phyloP scores from a whole-genome alignment of 2,113 vertebrate genomes.

The Stigmatopora argus region DNA sequence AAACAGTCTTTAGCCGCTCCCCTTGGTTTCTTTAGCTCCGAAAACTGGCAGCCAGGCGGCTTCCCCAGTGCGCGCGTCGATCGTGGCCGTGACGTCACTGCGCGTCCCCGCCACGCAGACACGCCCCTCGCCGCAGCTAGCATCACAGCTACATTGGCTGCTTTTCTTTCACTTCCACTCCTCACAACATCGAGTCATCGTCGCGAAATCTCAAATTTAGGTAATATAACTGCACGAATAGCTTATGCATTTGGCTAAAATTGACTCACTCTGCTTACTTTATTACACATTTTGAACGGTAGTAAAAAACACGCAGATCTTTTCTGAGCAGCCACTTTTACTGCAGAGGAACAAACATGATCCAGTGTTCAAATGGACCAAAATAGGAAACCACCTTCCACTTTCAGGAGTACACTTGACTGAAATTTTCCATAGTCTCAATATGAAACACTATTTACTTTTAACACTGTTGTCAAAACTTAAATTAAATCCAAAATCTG shows the following conservation, averaged over 20 bases:
- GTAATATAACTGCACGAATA: no score
- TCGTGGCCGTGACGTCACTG: slow-evolving; percentile 59
- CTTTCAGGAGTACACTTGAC: not conserved
- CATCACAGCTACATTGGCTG: not conserved
- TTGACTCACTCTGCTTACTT: no score
- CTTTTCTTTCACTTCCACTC: not conserved
- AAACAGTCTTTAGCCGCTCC: slow-evolving; percentile 3
- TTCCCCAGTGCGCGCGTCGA: slow-evolving; percentile 42
- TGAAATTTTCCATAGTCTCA: not conserved
- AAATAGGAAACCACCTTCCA: not conserved
- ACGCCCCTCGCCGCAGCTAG: not conserved
- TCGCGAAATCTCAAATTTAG: no score
- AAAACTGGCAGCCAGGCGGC: slow-evolving; percentile 35
- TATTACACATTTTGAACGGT: no score
- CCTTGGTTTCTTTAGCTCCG: not conserved
- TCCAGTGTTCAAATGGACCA: not conserved
- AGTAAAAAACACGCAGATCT: no score
- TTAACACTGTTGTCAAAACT: not conserved
- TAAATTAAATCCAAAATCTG: not conserved
- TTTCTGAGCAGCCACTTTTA: slow-evolving; percentile 1
- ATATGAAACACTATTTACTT: not conserved
- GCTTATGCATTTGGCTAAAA: no score
- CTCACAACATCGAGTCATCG: not conserved
- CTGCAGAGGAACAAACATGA: not conserved
- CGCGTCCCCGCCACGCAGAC: slow-evolving; percentile 40